phyloP scores from a whole-genome alignment of 2,113 vertebrate genomes.

The Tylochromis polylepis region DNA sequence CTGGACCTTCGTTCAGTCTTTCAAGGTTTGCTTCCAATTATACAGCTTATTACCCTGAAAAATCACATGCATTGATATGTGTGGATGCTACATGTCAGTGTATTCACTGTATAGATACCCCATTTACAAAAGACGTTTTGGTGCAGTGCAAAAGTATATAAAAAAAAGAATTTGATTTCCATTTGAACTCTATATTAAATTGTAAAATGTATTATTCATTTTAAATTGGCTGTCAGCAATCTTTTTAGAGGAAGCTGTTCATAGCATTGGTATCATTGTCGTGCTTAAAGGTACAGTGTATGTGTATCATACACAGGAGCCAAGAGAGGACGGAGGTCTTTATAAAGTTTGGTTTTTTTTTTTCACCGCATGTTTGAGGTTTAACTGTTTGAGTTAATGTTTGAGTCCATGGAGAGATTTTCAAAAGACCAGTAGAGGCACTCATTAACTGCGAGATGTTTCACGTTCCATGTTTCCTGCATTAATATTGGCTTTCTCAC shows the following conservation, averaged over 20 bases:
- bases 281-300: not conserved
- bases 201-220: not conserved
- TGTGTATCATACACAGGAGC: not conserved
- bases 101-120: not conserved
- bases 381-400: too few species aligned
- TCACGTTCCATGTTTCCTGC: not conserved
- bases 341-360: not conserved
- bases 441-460: not conserved
- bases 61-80: not conserved
- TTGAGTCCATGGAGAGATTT: not conserved
- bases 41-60: not conserved
- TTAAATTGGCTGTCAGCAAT: not conserved
- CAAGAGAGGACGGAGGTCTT: not conserved
- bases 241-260: not conserved
- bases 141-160: not conserved
- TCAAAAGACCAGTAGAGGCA: not conserved
- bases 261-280: not conserved
- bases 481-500: too few species aligned
- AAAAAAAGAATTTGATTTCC: not conserved
- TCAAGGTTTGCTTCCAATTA: conserved; percentile 78
- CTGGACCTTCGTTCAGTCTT: conserved; percentile 93
- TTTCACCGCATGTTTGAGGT: not conserved
- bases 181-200: not conserved
- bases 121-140: not conserved
- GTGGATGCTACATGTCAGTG: not conserved